Evolutionary conservation across 2,113 vertebrate species (phyloP), one percentile per base, ranked within the genome.

Genomic region (Tyrannus savana): DNA sequence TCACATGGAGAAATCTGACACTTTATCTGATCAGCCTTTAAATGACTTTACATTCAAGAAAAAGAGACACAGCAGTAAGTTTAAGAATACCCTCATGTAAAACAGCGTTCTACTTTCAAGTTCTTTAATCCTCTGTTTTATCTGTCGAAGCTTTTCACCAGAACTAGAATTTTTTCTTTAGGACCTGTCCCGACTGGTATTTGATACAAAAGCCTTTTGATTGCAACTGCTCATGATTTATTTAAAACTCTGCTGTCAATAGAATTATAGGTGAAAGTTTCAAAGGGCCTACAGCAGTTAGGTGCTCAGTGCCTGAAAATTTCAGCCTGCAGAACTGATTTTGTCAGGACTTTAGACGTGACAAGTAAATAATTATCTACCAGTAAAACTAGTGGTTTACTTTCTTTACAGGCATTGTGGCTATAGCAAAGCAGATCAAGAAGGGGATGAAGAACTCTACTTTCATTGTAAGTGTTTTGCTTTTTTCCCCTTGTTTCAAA

Each of bases 371-470:
- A 16, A 80, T 74, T 72, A 58, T 88, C 84, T 97, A 82, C 76
- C 13, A 58, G 67, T 93, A 46, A 95, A 96, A 83, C 46, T 47
- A 50, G 63, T 35, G 31, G 53, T 83, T 89, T 83, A 8, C 18
- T 82, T 96, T 94, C 82, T 87, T 94, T 97, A 49, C 60, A 99
- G 99, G 96, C 99, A 99, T 95, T 99, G 99, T 95, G 99, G 99
- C 75, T 99, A 99, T 97, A 99, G 99, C 98, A 99, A 99, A 98
- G 99, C 99, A 5, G 99, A 99, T 97, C 99, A 99, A 97, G 99
- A 99, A 98, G 99, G 99, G 77, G 99, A 99, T 93, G 99, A 99
- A 98, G 99, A 99, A 96, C 99, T 99, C 95, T 99, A 99, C 98
- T 99, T 99, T 98, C 99, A 99, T 98, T 99, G 99, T 99, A 99